Percentiles rank a stretch among this genome's conserved stretches.
Evolutionary conservation across 2,888 invertebrate species (phyloP).

Genomic region (Trisateles emortualis): DNA sequence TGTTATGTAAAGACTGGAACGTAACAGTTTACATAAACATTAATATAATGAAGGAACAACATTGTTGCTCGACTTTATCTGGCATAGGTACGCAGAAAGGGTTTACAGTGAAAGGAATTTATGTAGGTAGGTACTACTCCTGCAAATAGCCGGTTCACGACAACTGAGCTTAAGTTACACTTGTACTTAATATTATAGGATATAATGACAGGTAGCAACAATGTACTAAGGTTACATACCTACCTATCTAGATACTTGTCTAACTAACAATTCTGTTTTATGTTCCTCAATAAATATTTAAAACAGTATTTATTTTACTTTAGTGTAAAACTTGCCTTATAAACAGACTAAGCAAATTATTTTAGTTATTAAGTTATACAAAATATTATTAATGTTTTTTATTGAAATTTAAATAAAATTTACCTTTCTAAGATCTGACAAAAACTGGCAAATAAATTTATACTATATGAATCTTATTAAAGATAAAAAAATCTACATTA

Average conservation of each 20-base stretch:
- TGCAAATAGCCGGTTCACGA: conserved; percentile 32
- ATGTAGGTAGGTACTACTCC: conserved; percentile 48
- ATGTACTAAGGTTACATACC: conserved; percentile 12
- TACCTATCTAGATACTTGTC: no score
- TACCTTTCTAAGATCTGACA: no score
- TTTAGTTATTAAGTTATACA: no score
- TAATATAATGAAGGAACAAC: conserved; percentile 45
- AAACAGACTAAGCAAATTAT: no score
- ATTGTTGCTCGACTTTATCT: conserved; percentile 42
- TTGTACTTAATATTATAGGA: conserved; percentile 26
- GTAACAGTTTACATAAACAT: conserved; percentile 45
- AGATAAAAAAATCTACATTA: no score
- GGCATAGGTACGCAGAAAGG: conserved; percentile 41
- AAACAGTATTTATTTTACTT: no score
- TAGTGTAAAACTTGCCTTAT: no score
- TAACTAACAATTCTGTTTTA: conserved; percentile 27
- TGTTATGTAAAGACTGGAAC: conserved; percentile 41
- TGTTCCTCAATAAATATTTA: conserved; percentile 12
- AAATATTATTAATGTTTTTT: no score
- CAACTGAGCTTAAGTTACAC: conserved; percentile 41
- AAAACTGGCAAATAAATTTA: no score
- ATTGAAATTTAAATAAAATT: no score
- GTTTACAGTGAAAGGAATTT: conserved; percentile 58
- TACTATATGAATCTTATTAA: no score
- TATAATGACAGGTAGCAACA: conserved; percentile 20